Percentiles rank a stretch among this genome's conserved stretches.
Evolutionary conservation across 2,797 vertebrate species (phyloP).

Genomic region (Scolopax rusticola): DNA sequence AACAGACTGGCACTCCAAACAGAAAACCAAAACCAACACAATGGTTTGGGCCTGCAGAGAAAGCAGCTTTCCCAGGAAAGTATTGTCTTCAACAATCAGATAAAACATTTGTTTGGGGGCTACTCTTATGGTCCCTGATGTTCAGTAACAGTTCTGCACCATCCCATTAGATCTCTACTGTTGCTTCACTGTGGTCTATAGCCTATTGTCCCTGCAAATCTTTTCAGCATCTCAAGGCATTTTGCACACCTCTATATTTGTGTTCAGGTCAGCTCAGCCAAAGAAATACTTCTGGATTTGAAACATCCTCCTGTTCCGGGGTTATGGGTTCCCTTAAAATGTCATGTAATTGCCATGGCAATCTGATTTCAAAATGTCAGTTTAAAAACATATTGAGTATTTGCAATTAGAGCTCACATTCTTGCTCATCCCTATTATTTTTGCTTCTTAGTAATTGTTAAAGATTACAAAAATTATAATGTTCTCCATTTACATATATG

Average conservation of each 20-base stretch:
- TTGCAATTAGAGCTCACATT: conserved; percentile 3
- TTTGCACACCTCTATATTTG: not conserved
- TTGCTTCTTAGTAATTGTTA: conserved; percentile 10
- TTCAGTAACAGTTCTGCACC: not conserved
- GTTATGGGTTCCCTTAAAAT: not conserved
- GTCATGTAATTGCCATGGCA: not conserved
- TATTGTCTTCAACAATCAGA: not conserved
- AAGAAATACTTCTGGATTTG: conserved; percentile 9
- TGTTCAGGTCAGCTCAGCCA: not conserved
- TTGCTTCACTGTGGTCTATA: not conserved
- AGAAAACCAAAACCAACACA: conserved; percentile 69
- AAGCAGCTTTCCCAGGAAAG: conserved; percentile 31
- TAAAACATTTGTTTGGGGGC: conserved; percentile 6
- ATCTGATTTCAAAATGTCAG: not conserved
- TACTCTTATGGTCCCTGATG: not conserved
- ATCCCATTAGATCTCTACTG: not conserved
- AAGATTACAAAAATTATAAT: not conserved
- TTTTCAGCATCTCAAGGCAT: conserved; percentile 16
- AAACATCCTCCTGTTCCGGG: not conserved
- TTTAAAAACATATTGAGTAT: conserved; percentile 4
- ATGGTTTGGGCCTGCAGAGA: not conserved
- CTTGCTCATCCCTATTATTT: conserved; percentile 23
- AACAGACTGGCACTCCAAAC: conserved; percentile 75
- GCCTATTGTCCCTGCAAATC: not conserved
- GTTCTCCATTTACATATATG: not conserved